phyloP scores from a whole-genome alignment of 2,113 vertebrate genomes.

The Lepus europaeus region DNA sequence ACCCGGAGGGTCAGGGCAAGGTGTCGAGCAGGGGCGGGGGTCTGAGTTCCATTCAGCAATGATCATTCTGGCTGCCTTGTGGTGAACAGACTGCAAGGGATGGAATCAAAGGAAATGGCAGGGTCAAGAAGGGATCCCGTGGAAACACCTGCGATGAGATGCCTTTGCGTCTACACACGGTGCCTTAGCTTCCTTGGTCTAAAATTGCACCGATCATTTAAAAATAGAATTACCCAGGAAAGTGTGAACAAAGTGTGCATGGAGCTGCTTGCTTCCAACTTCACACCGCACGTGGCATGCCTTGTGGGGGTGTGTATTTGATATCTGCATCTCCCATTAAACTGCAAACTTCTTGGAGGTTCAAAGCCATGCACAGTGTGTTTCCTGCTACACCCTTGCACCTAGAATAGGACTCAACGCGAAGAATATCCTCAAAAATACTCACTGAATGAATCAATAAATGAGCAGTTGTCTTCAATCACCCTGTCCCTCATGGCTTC shows the following conservation, averaged over 20 bases:
- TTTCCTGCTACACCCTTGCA: neutral
- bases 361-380: neutral
- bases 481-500: neutral
- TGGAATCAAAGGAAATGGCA: neutral
- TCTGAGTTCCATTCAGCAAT: neutral
- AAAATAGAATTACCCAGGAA: neutral
- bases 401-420: neutral
- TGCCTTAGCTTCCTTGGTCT: constrained; percentile 2
- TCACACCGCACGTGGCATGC: neutral
- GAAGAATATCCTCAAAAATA: neutral
- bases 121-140: neutral
- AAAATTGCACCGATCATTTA: neutral
- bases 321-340: neutral
- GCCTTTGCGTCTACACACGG: neutral
- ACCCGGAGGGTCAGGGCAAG: neutral
- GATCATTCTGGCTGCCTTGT: neutral
- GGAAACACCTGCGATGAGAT: neutral
- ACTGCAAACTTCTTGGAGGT: neutral
- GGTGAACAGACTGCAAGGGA: neutral
- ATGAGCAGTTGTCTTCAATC: neutral
- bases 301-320: neutral
- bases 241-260: neutral
- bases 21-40: neutral
- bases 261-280: constrained; percentile 20
- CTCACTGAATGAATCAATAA: neutral